Evolutionary conservation across 2,797 vertebrate genomes (phyloP).

Genomic region (Dryobates pubescens): DNA sequence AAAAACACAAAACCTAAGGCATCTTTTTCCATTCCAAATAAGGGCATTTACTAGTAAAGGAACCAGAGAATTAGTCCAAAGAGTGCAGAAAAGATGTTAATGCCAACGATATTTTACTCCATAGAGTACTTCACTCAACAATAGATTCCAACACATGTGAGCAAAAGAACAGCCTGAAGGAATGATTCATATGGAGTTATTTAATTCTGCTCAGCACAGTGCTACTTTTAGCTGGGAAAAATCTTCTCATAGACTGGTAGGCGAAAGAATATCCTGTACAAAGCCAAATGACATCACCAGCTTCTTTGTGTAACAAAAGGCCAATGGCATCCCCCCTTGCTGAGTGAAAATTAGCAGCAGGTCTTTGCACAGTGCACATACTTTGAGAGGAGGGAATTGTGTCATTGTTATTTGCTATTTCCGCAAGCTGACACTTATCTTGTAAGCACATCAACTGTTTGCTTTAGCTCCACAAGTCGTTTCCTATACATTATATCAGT

Average conservation of each 20-base stretch:
- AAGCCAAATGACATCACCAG: slow-evolving; percentile 81
- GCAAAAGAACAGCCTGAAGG: slow-evolving; percentile 60
- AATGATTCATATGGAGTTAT: slow-evolving; percentile 74
- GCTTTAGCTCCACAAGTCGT: slow-evolving; percentile 48
- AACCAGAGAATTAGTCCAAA: slow-evolving; percentile 60
- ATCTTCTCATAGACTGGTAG: slow-evolving; percentile 75
- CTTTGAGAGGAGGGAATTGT: slow-evolving; percentile 78
- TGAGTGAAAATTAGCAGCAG: slow-evolving; percentile 72
- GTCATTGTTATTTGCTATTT: slow-evolving; percentile 76
- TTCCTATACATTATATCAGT: slow-evolving; percentile 34
- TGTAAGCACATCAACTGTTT: slow-evolving; percentile 62
- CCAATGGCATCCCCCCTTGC: slow-evolving; percentile 62
- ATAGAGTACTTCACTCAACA: slow-evolving; percentile 2
- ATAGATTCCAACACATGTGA: slow-evolving; percentile 53
- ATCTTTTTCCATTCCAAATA: slow-evolving; percentile 80
- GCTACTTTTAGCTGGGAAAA: slow-evolving; percentile 79
- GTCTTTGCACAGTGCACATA: slow-evolving; percentile 58
- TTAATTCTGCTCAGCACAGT: slow-evolving; percentile 65
- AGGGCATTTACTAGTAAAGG: slow-evolving; percentile 62
- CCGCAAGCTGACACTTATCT: slow-evolving; percentile 56
- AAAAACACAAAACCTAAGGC: slow-evolving; percentile 31
- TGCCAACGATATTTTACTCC: slow-evolving; percentile 57
- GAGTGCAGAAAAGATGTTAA: slow-evolving; percentile 46
- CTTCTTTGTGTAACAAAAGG: slow-evolving; percentile 72
- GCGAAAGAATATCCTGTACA: slow-evolving; percentile 68